Base-by-base conservation (phyloP, 2,888 invertebrate genomes). In the Heliconius sara region DNA sequence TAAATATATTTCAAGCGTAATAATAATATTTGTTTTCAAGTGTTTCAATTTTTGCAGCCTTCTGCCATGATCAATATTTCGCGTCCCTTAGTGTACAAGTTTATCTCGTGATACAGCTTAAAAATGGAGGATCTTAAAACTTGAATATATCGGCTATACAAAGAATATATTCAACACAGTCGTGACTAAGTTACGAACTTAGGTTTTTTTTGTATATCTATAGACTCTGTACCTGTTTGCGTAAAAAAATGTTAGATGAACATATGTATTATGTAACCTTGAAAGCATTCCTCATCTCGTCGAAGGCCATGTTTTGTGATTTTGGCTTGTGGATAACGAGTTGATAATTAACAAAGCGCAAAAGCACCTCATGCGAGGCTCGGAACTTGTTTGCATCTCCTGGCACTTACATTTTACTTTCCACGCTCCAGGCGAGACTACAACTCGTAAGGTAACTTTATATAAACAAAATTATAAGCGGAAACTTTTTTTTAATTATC, bases 171-270 rank as follows among this genome's bases (percentile, higher is more conserved):
- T 13, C 63, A 68, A 39, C 43, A 12, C 6, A 68, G 13, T 43
- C n/a, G 39, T 43, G n/a, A 43, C 39, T 68, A 68, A 68, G n/a
- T 68, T 68, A 34, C 67, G 22, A 5, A 67, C 67, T 39, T 52
- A 52, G 5, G 34, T 34, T 34, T 34, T 34, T 34, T 34, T 25
- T 12, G n/a, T 70, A 25, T 70, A 4, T 13, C 2, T 25, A 25
- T n/a, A n/a, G 10, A 2, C 22, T 0, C 22, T 16, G 2, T 34
- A 67, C 2, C 27, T 68, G 25, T 39, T 25, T 43, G 3, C 25
- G 3, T 43, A 68, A 68, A 68, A 68, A 9, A 3, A 52, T 39
- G 2, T 34, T n/a, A 68, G 13, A 68, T 34, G 4, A 22, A 68
- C 2, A 68, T 68, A 7, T 70, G 39, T 34, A 12, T 39, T 60